phyloP scores from a whole-genome alignment of 1,140 invertebrate species.

The Aphelenchoides avenae region DNA sequence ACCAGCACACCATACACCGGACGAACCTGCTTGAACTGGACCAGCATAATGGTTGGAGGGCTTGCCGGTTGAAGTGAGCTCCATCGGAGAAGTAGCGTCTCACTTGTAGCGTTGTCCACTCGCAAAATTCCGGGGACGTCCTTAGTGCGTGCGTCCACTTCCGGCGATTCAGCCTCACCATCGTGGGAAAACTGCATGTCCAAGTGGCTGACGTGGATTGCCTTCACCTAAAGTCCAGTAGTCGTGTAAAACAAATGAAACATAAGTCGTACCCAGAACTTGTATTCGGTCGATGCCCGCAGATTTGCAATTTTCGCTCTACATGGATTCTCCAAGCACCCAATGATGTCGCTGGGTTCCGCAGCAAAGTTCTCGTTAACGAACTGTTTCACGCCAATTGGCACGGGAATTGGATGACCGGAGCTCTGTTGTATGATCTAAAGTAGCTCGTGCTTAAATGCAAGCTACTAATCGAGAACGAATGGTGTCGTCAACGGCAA shows the following conservation, averaged over 20 bases:
- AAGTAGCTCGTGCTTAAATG: too few relatives aligned
- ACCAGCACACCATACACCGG: background rate
- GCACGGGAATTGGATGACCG: constrained; percentile 20
- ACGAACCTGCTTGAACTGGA: constrained; percentile 50
- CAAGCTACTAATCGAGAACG: too few relatives aligned
- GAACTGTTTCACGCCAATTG: constrained; percentile 34
- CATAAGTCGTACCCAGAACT: constrained; percentile 54
- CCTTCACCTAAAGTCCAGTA: constrained; percentile 45
- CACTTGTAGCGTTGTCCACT: constrained; percentile 53
- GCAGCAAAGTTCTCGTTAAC: constrained; percentile 43
- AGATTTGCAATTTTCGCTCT: constrained; percentile 56
- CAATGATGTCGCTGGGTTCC: constrained; percentile 44
- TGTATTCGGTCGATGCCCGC: constrained; percentile 52
- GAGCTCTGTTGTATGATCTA: constrained; percentile 35
- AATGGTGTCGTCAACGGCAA: constrained; percentile 5
- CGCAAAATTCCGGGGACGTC: constrained; percentile 56
- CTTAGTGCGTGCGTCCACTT: constrained; percentile 43
- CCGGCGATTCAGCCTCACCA: constrained; percentile 51
- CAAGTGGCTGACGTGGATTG: constrained; percentile 50
- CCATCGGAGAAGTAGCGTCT: constrained; percentile 47
- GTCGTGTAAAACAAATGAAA: too few relatives aligned
- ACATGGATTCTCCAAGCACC: constrained; percentile 48
- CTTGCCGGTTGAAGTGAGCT: constrained; percentile 44
- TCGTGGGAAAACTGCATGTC: constrained; percentile 52
- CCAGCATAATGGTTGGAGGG: constrained; percentile 32